phyloP scores from a whole-genome alignment of 2,113 vertebrate genomes.

The Naja naja region DNA sequence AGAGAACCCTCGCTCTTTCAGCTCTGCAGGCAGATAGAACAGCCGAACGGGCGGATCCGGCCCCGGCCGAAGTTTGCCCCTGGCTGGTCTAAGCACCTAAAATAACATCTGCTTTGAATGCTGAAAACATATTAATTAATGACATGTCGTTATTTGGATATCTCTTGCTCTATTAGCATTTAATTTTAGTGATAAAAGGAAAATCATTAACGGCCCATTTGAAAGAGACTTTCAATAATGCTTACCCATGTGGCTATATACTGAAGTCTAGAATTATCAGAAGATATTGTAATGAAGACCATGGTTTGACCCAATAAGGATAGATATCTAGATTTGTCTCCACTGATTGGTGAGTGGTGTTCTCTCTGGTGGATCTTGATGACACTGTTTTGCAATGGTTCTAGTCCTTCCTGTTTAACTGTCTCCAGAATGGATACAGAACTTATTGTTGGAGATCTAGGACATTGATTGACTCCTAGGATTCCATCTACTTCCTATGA shows the following conservation, averaged over 20 bases:
- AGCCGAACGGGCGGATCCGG: too few species aligned
- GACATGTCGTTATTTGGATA: neutral
- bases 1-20: too few species aligned
- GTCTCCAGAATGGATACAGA: neutral
- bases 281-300: neutral
- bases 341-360: neutral
- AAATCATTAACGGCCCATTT: neutral
- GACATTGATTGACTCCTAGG: neutral
- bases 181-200: neutral
- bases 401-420: neutral
- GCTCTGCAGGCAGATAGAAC: too few species aligned
- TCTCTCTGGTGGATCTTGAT: neutral
- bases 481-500: neutral
- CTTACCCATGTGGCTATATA: neutral
- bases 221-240: neutral
- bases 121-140: neutral
- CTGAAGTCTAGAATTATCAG: neutral
- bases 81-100: too few species aligned
- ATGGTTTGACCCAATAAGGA: neutral
- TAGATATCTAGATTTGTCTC: neutral
- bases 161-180: neutral
- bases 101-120: neutral
- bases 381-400: neutral
- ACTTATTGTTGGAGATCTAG: neutral
- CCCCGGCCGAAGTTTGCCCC: too few species aligned